phyloP scores from a whole-genome alignment of 23 tunicate genomes.

The Corella eumyota region DNA sequence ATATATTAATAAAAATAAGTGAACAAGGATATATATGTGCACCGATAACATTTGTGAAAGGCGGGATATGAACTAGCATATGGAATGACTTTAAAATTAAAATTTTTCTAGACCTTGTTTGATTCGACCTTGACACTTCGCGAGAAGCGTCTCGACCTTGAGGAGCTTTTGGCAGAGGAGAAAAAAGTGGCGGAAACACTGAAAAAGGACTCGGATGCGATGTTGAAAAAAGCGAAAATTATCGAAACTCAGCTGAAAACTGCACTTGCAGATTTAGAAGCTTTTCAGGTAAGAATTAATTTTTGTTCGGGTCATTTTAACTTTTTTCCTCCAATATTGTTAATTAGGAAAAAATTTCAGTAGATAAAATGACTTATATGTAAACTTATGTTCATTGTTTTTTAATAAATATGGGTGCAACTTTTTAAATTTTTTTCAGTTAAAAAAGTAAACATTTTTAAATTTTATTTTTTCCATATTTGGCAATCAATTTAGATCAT shows the following conservation, averaged over 20 bases:
- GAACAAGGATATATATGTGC: too few relatives aligned
- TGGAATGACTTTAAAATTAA: neutral
- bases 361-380: too few relatives aligned
- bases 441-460: too few relatives aligned
- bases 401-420: too few relatives aligned
- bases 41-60: too few relatives aligned
- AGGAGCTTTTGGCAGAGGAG: conserved; percentile 82
- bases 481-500: too few relatives aligned
- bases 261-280: conserved; percentile 77
- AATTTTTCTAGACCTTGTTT: conserved; percentile 25
- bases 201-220: conserved; percentile 80
- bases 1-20: too few relatives aligned
- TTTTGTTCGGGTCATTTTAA: neutral
- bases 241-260: conserved; percentile 89
- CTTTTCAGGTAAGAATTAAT: conserved; percentile 53
- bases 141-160: conserved; percentile 77
- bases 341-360: too few relatives aligned
- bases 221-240: conserved; percentile 79
- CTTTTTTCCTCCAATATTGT: neutral
- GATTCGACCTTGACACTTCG: conserved; percentile 61
- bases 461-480: too few relatives aligned
- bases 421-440: too few relatives aligned
- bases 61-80: neutral
- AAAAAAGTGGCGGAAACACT: conserved; percentile 78
- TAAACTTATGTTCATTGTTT: too few relatives aligned